These are phyloP conservation scores for Neostethus bicornis DNA, from an alignment of 2,797 vertebrate genomes.

Conservation along the genomic window DNA sequence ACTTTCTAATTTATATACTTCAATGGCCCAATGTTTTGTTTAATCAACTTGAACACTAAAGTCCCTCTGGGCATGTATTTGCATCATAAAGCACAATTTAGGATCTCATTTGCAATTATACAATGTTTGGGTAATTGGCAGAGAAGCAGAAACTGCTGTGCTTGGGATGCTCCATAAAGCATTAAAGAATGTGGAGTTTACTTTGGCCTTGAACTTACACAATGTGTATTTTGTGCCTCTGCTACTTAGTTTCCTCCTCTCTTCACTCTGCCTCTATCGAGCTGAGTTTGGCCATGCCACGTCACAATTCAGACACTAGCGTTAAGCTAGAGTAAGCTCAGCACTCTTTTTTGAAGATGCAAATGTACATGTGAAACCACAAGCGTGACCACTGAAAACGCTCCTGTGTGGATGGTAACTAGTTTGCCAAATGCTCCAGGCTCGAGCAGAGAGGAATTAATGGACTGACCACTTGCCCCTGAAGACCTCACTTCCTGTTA, in stretches of 20 bases:
- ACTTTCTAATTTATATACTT: not conserved
- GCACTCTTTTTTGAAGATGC: conserved; percentile 32
- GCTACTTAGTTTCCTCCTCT: conserved; percentile 66
- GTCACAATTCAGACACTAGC: conserved; percentile 21
- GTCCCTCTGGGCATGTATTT: conserved; percentile 18
- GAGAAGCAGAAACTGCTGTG: conserved; percentile 42
- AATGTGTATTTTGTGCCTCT: conserved; percentile 69
- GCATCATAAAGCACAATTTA: conserved; percentile 24
- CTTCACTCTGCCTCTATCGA: conserved; percentile 49
- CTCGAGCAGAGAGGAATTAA: conserved; percentile 57
- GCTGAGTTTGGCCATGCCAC: conserved; percentile 51
- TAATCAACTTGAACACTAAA: conserved; percentile 22
- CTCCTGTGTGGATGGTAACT: conserved; percentile 26
- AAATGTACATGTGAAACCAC: conserved; percentile 2
- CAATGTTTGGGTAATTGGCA: conserved; percentile 47
- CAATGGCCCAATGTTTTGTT: not conserved
- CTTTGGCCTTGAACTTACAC: conserved; percentile 59
- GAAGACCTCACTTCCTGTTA: conserved; percentile 39
- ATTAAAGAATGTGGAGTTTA: conserved; percentile 66
- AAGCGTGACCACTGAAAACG: not conserved
- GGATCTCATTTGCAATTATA: conserved; percentile 40
- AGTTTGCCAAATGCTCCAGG: conserved; percentile 46
- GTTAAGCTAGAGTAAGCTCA: conserved; percentile 22
- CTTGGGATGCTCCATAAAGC: conserved; percentile 52
- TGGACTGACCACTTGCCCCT: conserved; percentile 48